Base-by-base conservation (phyloP, 2,888 invertebrate genomes). In the Abscondita cerata region DNA sequence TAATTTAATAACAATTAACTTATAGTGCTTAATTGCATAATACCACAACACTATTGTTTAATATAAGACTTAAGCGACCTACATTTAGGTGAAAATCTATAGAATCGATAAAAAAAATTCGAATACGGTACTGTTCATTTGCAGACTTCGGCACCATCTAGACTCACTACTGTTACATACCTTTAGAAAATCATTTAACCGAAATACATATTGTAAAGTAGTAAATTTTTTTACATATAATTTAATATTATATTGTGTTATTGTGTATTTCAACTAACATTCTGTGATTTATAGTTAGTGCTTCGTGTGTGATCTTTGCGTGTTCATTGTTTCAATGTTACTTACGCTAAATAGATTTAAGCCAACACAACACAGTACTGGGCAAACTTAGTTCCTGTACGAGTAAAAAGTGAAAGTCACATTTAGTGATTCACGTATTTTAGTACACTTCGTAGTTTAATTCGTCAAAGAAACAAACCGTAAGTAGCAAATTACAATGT, bases 401-500 rank as follows among this genome's bases (percentile, higher is more conserved):
- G 40, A 47, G 48, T 52, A 65, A 60, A 59, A 65, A n/a, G n/a
- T 65, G 67, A 67, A 67, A 67, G 67, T 67, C 65, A 60, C 50
- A 33, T 40, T n/a, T 46, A 63, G 16, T 55, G 46, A 65, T 65
- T 62, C 41, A 60, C 63, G 60, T 63, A 25, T 60, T 44, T 50
- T 61, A 60, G 61, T 61, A 47, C 38, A 44, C 20, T 36, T 15
- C 20, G 33, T 38, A 50, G 18, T 19, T 56, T 13, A 33, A 55
- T 46, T 55, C 33, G n/a, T 36, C 47, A 16, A 31, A 38, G 36
- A 16, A 46, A 25, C 34, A 19, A 19, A 52, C 15, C 12, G 56
- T 52, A 40, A 57, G 57, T 52, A 34, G 12, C 19, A 34, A n/a
- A 6, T 25, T 25, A 19, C 12, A 4, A 18, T 13, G 12, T 15